Conservation (phyloP, 2,797 vertebrate species). For the Macropus fuliginosus region DNA sequence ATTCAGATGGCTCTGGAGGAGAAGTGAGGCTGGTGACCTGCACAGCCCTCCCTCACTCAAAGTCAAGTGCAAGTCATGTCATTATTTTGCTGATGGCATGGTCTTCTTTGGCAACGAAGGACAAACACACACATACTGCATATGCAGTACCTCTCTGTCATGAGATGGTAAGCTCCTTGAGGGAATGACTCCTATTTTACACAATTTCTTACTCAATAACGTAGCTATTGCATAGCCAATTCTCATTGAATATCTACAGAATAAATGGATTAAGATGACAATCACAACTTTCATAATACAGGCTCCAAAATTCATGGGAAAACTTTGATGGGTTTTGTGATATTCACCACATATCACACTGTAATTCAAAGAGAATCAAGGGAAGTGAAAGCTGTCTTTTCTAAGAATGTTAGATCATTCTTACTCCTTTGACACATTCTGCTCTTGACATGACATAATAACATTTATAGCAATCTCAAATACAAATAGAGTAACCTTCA, state of each 20-base stretch:
- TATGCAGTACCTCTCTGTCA: background rate
- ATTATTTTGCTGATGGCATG: too few species aligned
- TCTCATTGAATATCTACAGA: background rate
- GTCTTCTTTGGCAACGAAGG: too few species aligned
- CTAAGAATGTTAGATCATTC: slow-evolving; percentile 20
- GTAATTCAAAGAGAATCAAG: slow-evolving; percentile 13
- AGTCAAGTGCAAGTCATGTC: too few species aligned
- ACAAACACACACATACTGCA: too few species aligned
- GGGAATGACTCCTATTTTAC: too few species aligned
- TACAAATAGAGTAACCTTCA: slow-evolving; percentile 62
- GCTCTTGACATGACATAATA: slow-evolving; percentile 14
- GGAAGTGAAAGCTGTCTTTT: background rate
- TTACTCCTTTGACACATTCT: slow-evolving; percentile 38
- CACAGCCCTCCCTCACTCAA: too few species aligned
- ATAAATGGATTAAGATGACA: background rate
- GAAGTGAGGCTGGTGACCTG: too few species aligned
- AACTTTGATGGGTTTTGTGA: background rate
- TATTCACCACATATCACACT: slow-evolving; percentile 29
- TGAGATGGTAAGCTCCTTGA: background rate
- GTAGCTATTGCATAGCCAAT: too few species aligned
- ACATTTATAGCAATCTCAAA: slow-evolving; percentile 49
- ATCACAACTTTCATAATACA: background rate
- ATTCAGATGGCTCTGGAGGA: too few species aligned
- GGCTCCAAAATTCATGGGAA: background rate
- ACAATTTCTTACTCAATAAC: too few species aligned